phyloP scores from a whole-genome alignment of 2,113 vertebrate species.

The Cyprinodon brontotheroides region DNA sequence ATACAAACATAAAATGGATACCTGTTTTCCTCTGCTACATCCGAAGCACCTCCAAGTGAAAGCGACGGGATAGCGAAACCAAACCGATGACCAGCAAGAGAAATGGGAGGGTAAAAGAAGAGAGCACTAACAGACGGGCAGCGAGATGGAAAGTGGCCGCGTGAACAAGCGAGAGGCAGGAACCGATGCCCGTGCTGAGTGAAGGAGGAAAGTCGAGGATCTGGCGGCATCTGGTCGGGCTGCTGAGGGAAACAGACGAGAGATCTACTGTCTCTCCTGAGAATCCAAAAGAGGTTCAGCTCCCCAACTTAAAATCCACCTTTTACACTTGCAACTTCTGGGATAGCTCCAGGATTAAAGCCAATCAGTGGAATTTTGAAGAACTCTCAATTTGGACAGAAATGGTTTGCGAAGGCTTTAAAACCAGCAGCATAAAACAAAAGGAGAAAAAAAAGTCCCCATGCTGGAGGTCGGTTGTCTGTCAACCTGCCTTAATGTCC shows the following conservation, averaged over 20 bases:
- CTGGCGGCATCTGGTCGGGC: conserved; percentile 74
- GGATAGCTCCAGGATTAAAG: conserved; percentile 59
- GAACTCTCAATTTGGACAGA: conserved; percentile 71
- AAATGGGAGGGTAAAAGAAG: conserved; percentile 73
- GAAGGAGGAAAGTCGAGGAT: conserved; percentile 73
- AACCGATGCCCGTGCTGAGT: conserved; percentile 82
- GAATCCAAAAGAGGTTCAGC: conserved; percentile 66
- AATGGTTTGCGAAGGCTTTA: conserved; percentile 45
- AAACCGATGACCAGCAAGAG: conserved; percentile 79
- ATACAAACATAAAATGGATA: conserved; percentile 95
- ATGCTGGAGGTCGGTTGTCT: conserved; percentile 82
- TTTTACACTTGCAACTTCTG: conserved; percentile 56
- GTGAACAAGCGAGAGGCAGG: conserved; percentile 57
- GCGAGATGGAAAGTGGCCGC: conserved; percentile 76
- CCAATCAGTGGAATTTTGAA: conserved; percentile 75
- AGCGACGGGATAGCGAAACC: conserved; percentile 89
- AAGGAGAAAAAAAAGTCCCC: conserved; percentile 51
- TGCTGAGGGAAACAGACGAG: conserved; percentile 69
- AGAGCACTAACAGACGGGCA: conserved; percentile 75
- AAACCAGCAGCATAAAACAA: conserved; percentile 75
- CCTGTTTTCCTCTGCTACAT: conserved; percentile 99
- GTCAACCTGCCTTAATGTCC: conserved; percentile 44
- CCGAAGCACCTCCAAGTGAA: conserved; percentile 96
- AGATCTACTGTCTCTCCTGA: conserved; percentile 59
- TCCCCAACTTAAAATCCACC: conserved; percentile 60